Evolutionary conservation across 2,113 vertebrate species (phyloP), one percentile per base, ranked within the genome.

Genomic region (Triplophysa dalaica): DNA sequence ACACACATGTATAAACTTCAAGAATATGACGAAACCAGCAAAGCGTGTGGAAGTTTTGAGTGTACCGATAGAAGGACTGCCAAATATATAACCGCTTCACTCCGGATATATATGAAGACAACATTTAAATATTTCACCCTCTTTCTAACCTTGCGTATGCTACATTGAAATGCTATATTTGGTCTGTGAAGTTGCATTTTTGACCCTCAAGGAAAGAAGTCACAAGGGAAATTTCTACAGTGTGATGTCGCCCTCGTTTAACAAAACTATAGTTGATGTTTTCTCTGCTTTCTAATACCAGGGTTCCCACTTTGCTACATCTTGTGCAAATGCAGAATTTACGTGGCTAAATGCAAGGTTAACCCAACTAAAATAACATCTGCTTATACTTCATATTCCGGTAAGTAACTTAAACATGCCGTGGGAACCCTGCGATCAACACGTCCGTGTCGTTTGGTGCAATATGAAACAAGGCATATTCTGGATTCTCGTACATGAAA

Each of bases 381-480:
- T n/a, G 1, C 26, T 64, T 29, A 29, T 26, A 14, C 14, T 24
- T 64, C 26, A 33, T 1, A 33, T 61, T 16, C n/a, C 10, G 11
- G 11, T 45, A 45, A 10, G 1, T 45, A 1, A 6, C 16, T 17
- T 14, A 1, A 74, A 74, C 38, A 8, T 33, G 21, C 33, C 0
- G 8, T 24, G n/a, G 3, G 14, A 75, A 63, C 24, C 4, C 11
- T 62, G 4, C 1, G 16, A 17, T 75, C 26, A 45, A 26, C 38
- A 41, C 45, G 56, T 43, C 56, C 38, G 19, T 1, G 12, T 72
- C 70, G 66, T 50, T 70, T 75, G 5, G 21, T 56, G 41, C 10
- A 38, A 38, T 38, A 21, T 67, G 16, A 79, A 76, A 82, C 70
- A 84, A 82, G 80, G 83, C 80, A 84, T 82, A 67, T 82, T 82